Evolutionary conservation across 2,797 vertebrate species (phyloP).

Genomic region (Anas flavirostris): DNA sequence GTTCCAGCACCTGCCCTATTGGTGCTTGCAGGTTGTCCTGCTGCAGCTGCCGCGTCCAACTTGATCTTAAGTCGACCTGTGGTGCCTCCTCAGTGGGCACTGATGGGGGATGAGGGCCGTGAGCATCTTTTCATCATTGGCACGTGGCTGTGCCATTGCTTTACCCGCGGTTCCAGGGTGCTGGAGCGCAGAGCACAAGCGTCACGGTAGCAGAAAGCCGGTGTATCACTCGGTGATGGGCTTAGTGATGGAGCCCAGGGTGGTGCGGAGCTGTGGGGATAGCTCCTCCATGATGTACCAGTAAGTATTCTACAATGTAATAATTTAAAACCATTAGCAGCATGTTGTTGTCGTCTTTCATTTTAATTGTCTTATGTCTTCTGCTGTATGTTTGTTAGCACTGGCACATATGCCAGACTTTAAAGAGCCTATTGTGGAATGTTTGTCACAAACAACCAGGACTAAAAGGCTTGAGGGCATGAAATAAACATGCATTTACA

Average conservation of each 20-base stretch:
- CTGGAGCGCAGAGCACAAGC: neutral
- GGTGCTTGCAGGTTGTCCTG: neutral
- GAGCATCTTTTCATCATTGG: neutral
- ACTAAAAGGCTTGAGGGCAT: constrained; percentile 68
- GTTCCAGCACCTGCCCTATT: neutral
- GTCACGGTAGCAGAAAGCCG: neutral
- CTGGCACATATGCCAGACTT: constrained; percentile 62
- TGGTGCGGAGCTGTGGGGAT: constrained; percentile 40
- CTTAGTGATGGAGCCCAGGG: constrained; percentile 40
- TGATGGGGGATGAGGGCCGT: neutral
- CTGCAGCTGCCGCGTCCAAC: neutral
- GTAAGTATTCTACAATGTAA: constrained; percentile 64
- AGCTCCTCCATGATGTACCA: constrained; percentile 51
- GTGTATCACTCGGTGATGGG: constrained; percentile 42
- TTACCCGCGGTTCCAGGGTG: neutral
- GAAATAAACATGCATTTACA: constrained; percentile 71
- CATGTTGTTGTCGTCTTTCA: constrained; percentile 63
- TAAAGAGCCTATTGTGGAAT: constrained; percentile 69
- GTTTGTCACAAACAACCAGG: constrained; percentile 69
- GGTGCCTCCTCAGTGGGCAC: neutral
- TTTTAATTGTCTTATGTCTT: constrained; percentile 55
- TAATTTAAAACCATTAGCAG: constrained; percentile 64
- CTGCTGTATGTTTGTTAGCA: constrained; percentile 29
- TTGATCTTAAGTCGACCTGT: neutral
- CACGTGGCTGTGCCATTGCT: neutral